Evolutionary conservation across 2,888 invertebrate species (phyloP).

Genomic region (Andrena minutula): DNA sequence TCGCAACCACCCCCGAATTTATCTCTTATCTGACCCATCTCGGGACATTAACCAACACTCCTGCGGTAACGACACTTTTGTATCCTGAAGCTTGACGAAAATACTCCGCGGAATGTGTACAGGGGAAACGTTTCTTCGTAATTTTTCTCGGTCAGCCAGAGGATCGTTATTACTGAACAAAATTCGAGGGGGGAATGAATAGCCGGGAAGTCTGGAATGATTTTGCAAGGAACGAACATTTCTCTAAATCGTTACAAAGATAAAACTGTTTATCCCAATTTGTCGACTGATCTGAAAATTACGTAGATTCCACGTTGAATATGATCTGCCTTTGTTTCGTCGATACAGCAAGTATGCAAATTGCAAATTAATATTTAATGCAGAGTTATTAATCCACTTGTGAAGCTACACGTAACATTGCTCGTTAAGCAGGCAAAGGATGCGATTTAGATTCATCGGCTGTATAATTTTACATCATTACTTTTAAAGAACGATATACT

Average conservation of each 20-base stretch:
- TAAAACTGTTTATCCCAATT: too few relatives aligned
- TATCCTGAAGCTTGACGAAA: neutral
- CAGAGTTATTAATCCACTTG: neutral
- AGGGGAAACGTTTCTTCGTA: neutral
- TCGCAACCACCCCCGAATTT: neutral
- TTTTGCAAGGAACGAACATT: neutral
- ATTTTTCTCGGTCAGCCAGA: neutral
- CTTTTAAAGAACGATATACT: too few relatives aligned
- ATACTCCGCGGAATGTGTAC: neutral
- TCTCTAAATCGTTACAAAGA: neutral
- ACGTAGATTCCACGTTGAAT: neutral
- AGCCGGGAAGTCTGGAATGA: neutral
- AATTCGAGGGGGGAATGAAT: neutral
- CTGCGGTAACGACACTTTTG: constrained; percentile 15
- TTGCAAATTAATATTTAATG: neutral
- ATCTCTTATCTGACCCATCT: neutral
- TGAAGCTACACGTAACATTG: neutral
- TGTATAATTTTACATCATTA: neutral
- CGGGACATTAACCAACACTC: neutral
- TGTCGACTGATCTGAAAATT: neutral
- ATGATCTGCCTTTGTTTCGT: neutral
- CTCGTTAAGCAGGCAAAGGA: neutral
- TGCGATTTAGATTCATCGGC: neutral
- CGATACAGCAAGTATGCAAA: neutral
- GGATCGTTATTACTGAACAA: neutral